Evolutionary conservation across 2,797 vertebrate species (phyloP).

Genomic region (Xenentodon cancila): DNA sequence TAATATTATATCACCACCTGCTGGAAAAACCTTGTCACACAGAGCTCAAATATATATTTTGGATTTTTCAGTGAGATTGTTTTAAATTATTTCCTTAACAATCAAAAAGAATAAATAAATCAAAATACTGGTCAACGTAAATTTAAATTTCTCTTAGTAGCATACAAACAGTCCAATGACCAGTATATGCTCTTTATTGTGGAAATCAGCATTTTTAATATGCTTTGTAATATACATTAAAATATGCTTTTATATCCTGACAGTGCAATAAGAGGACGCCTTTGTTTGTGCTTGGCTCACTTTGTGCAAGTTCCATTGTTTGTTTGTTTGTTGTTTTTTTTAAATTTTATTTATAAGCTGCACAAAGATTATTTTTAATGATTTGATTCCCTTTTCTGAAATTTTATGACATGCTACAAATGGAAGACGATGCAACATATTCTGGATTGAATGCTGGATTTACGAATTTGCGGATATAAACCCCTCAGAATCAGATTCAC

Average conservation of each 20-base stretch:
- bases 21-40: conserved; percentile 25
- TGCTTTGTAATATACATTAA: conserved; percentile 37
- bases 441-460: conserved; percentile 15
- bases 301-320: conserved; percentile 15
- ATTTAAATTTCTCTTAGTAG: conserved; percentile 16
- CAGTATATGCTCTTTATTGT: conserved; percentile 28
- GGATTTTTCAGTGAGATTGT: conserved; percentile 25
- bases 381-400: conserved; percentile 36
- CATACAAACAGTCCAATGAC: conserved; percentile 2
- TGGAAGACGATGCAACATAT: conserved; percentile 8
- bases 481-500: conserved; percentile 29
- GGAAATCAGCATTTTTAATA: conserved; percentile 23
- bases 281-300: conserved; percentile 29
- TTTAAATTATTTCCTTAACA: conserved; percentile 22
- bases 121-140: conserved; percentile 16
- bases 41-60: conserved; percentile 35
- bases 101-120: conserved; percentile 10
- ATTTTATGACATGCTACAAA: conserved; percentile 22
- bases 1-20: conserved; percentile 31
- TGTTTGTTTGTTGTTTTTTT: not conserved
- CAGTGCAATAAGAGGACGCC: conserved; percentile 52
- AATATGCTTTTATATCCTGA: conserved; percentile 27
- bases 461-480: conserved; percentile 24
- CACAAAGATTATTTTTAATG: conserved; percentile 38
- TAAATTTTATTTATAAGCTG: conserved; percentile 13